phyloP scores from a whole-genome alignment of 2,888 invertebrate species.

The Lagria hirta region DNA sequence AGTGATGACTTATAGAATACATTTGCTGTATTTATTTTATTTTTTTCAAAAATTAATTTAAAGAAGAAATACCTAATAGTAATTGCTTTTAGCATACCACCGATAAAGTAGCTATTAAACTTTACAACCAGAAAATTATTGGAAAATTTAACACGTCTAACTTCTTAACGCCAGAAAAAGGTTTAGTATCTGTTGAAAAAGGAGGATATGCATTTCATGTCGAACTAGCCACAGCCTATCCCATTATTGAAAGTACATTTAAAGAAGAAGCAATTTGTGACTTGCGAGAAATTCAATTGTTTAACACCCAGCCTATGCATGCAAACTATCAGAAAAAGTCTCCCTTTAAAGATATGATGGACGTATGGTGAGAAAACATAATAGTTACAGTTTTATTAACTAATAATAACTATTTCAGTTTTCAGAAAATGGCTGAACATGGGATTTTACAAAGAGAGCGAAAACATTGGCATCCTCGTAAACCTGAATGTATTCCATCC shows the following conservation, averaged over 20 bases:
- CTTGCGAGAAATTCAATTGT: conserved; percentile 45
- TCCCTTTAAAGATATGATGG: conserved; percentile 46
- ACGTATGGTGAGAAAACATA: conserved; percentile 41
- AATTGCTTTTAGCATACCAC: conserved; percentile 36
- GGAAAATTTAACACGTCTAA: conserved; percentile 32
- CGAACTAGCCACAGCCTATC: conserved; percentile 47
- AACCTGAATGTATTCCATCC: conserved; percentile 43
- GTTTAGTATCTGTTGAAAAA: conserved; percentile 39
- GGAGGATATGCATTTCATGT: conserved; percentile 50
- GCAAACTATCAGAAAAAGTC: conserved; percentile 45
- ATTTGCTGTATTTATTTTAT: too few relatives aligned
- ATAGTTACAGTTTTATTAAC: neutral
- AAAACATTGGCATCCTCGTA: conserved; percentile 43
- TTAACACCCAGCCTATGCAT: conserved; percentile 39
- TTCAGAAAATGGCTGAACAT: conserved; percentile 42
- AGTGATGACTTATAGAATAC: neutral
- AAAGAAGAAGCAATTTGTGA: conserved; percentile 45
- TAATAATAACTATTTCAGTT: conserved; percentile 32
- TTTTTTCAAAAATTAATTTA: too few relatives aligned
- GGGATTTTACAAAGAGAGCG: conserved; percentile 42
- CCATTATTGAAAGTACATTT: conserved; percentile 45
- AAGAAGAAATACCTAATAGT: too few relatives aligned
- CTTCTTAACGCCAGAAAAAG: conserved; percentile 39
- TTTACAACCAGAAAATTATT: conserved; percentile 62
- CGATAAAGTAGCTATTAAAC: conserved; percentile 60